phyloP scores from a whole-genome alignment of 2,888 invertebrate genomes.

The Drosophila prostipennis region DNA sequence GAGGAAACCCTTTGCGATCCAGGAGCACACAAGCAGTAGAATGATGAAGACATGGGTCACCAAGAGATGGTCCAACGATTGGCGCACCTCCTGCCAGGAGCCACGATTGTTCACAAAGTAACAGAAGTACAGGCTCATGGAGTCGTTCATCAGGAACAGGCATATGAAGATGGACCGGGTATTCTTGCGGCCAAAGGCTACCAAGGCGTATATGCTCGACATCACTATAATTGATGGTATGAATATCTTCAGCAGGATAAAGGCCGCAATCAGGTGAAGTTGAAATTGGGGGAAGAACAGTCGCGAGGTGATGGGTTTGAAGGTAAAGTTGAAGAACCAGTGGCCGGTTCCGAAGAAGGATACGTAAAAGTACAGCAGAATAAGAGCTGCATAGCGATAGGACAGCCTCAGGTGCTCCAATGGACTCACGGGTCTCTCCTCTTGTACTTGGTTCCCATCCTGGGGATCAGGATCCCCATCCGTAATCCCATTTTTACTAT shows the following conservation, averaged over 20 bases:
- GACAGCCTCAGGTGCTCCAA: constrained; percentile 47
- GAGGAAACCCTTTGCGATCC: constrained; percentile 12
- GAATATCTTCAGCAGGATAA: constrained; percentile 92
- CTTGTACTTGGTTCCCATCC: not conserved
- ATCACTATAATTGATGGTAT: constrained; percentile 90
- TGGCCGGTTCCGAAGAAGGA: constrained; percentile 98
- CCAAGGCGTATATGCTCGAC: constrained; percentile 67
- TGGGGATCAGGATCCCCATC: constrained; percentile 1
- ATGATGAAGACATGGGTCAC: constrained; percentile 25
- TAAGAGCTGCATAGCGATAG: constrained; percentile 84
- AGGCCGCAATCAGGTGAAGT: constrained; percentile 92
- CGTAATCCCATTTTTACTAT: not conserved
- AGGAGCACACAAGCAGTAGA: constrained; percentile 13
- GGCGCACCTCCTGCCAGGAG: constrained; percentile 98
- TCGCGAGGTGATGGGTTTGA: constrained; percentile 95
- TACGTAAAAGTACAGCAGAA: constrained; percentile 90
- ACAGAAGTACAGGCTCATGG: constrained; percentile 93
- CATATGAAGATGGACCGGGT: constrained; percentile 87
- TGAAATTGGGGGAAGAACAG: constrained; percentile 96
- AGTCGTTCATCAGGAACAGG: constrained; percentile 91
- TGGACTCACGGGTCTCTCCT: not conserved
- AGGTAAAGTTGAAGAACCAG: constrained; percentile 97
- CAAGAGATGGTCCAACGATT: constrained; percentile 22
- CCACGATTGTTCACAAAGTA: constrained; percentile 94
- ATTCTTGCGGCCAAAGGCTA: constrained; percentile 57